Evolutionary conservation across 2,113 vertebrate species (phyloP).

Genomic region (Poecile atricapillus): DNA sequence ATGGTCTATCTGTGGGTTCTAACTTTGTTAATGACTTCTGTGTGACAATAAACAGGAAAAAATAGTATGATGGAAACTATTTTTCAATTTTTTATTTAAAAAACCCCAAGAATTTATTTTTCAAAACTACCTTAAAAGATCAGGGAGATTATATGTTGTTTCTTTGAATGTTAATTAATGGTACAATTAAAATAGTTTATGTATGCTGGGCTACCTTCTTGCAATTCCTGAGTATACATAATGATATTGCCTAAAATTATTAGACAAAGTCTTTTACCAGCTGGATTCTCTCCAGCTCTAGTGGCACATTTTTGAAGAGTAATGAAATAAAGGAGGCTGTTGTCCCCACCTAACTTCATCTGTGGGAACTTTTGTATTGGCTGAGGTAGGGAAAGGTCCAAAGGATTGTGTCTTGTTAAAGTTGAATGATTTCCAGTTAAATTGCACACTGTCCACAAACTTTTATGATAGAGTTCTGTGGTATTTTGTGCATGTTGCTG

Average conservation of each 20-base stretch:
- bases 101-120: not conserved
- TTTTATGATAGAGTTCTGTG: not conserved
- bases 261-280: not conserved
- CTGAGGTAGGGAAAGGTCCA: not conserved
- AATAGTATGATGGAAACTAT: not conserved
- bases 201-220: not conserved
- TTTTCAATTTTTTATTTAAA: not conserved
- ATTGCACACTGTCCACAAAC: not conserved
- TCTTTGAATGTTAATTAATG: not conserved
- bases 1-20: not conserved
- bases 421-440: not conserved
- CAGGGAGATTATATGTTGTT: not conserved
- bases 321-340: not conserved
- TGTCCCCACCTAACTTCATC: not conserved
- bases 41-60: not conserved
- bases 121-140: not conserved
- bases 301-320: not conserved
- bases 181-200: not conserved
- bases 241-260: not conserved
- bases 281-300: not conserved
- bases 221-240: not conserved
- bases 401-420: not conserved
- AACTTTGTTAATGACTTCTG: not conserved
- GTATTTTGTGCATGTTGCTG: not conserved
- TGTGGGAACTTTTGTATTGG: not conserved